Evolutionary conservation across 2,797 vertebrate species (phyloP), one percentile per base, ranked within the genome.

Genomic region (Pagetopsis macropterus): DNA sequence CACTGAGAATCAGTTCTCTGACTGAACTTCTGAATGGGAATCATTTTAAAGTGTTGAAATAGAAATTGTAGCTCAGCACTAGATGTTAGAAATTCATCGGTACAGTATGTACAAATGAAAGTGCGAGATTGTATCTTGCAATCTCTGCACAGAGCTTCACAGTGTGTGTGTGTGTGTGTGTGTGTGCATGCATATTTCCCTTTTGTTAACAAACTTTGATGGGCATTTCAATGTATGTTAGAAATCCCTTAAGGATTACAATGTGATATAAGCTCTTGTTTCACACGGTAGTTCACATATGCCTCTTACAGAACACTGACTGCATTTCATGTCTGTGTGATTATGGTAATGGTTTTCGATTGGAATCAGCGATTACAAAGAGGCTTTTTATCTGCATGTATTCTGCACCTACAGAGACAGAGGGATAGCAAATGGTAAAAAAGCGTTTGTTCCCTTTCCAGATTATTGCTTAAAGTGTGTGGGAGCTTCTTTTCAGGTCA

Each of bases 401-500:
- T 72, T 57, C 44, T 40, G 27, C 14, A 75, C 71, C 49, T 57
- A 70, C 48, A 43, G 41, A 68, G 44, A 70, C 40, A 23, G 8
- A 57, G 14, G 48, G 21, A 45, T 21, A 12, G n/a, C 46, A 50
- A 58, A 62, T 49, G 17, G 48, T 49, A 37, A 43, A 40, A 44
- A 54, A 50, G 4, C 7, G 16, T 46, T 56, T 64, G 64, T 65
- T 49, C 17, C 43, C 19, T 56, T 65, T 72, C 55, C 51, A 45
- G 12, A 69, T 61, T 60, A 41, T 50, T 62, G 48, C 44, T 43
- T 72, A 54, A 61, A 64, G 59, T 45, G 45, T 55, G 52, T 9
- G 27, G 4, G 58, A 83, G 66, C 55, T 27, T 71, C 37, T 78
- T 84, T 82, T 72, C 71, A 71, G 72, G 73, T 77, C 76, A 79